Percentiles rank a stretch among this genome's conserved stretches.
These are phyloP conservation scores for Sycophila sp. DNA, from an alignment of 1,140 invertebrate species.

Conservation along the genomic window DNA sequence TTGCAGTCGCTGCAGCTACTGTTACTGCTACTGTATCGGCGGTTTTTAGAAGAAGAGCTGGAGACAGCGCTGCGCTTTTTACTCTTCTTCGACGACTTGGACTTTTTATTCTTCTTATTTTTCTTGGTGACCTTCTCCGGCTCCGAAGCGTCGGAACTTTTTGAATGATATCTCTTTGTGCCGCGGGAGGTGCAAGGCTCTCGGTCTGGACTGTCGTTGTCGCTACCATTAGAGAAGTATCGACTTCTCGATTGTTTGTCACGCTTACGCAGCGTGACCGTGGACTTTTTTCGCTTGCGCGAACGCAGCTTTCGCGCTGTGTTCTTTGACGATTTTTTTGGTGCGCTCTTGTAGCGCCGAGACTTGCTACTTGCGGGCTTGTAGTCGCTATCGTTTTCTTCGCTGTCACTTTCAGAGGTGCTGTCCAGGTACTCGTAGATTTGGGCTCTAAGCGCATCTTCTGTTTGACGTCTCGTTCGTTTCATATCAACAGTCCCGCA, in stretches of 20 bases:
- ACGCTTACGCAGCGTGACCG: slow-evolving; percentile 23
- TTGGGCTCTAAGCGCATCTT: background rate
- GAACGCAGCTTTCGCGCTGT: background rate
- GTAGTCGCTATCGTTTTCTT: slow-evolving; percentile 47
- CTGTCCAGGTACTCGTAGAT: slow-evolving; percentile 16
- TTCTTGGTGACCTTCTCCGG: slow-evolving; percentile 12
- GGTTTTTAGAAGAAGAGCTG: background rate
- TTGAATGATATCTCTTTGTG: slow-evolving; percentile 1
- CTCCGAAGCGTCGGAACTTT: slow-evolving; percentile 6
- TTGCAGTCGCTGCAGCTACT: background rate
- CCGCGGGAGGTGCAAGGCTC: background rate
- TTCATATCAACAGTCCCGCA: background rate
- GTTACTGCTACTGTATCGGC: slow-evolving; percentile 30
- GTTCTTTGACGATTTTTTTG: slow-evolving; percentile 38
- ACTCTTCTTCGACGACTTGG: slow-evolving; percentile 28
- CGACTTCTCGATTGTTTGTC: background rate
- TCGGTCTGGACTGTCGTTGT: slow-evolving; percentile 13
- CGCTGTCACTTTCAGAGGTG: slow-evolving; percentile 27
- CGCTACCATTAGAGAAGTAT: slow-evolving; percentile 37
- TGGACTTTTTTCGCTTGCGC: slow-evolving; percentile 40
- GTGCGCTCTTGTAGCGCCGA: slow-evolving; percentile 14
- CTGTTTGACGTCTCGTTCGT: slow-evolving; percentile 2
- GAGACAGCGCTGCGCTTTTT: background rate
- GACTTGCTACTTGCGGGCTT: slow-evolving; percentile 31
- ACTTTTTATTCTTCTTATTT: slow-evolving; percentile 20